These are phyloP conservation scores for Sarcophaga variegata DNA, from an alignment of 2,888 invertebrate genomes.

Conservation along the genomic window DNA sequence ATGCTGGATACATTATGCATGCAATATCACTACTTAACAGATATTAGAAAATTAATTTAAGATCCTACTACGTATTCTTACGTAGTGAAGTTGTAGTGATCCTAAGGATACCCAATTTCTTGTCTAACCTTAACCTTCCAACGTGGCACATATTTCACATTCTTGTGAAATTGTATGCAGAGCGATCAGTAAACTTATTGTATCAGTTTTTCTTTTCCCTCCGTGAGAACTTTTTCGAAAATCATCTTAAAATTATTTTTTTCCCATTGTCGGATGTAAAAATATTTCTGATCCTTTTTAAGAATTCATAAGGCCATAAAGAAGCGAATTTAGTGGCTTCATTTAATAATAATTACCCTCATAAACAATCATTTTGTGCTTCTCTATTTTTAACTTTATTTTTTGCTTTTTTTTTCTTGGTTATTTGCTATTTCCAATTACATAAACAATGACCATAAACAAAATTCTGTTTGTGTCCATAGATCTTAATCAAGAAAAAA, in stretches of 20 bases:
- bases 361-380: constrained; percentile 40
- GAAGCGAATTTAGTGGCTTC: background rate
- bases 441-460: constrained; percentile 36
- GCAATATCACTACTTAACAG: too few species aligned
- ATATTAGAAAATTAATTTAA: too few species aligned
- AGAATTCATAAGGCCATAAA: constrained; percentile 1
- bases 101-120: too few species aligned
- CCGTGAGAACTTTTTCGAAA: too few species aligned
- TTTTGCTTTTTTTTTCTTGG: background rate
- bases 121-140: too few species aligned
- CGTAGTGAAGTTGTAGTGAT: too few species aligned
- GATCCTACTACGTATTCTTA: too few species aligned
- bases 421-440: constrained; percentile 1
- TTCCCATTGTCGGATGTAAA: background rate
- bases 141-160: too few species aligned
- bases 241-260: background rate
- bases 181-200: too few species aligned
- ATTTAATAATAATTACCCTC: constrained; percentile 45
- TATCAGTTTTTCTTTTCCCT: too few species aligned
- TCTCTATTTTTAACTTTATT: background rate
- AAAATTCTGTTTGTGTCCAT: constrained; percentile 23
- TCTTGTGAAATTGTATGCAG: too few species aligned
- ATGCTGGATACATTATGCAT: too few species aligned
- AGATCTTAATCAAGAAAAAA: constrained; percentile 42
- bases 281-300: background rate